These are phyloP conservation scores for Heteromormyrus szaboi DNA, from an alignment of 2,797 vertebrate genomes.

Conservation along the genomic window DNA sequence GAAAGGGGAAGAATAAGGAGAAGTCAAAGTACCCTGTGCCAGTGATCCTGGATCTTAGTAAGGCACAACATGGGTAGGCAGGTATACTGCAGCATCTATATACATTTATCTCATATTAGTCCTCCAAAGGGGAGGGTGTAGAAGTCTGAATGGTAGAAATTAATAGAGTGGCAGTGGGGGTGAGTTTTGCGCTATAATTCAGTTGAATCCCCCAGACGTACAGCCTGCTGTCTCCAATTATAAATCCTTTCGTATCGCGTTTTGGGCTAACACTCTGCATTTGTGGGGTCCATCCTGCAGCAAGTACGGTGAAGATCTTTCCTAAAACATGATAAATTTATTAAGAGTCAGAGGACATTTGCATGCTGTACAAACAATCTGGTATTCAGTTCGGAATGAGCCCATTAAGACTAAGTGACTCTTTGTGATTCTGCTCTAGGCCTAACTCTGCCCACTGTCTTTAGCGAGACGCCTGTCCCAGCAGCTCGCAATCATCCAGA, in stretches of 20 bases:
- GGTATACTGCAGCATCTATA: not conserved
- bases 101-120: not conserved
- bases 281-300: not conserved
- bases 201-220: not conserved
- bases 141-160: not conserved
- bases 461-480: not conserved
- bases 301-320: not conserved
- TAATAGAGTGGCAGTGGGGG: not conserved
- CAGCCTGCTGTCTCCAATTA: not conserved
- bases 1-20: not conserved
- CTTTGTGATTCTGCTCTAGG: not conserved
- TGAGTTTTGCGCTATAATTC: not conserved
- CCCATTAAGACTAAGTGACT: conserved; percentile 4
- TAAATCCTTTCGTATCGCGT: not conserved
- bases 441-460: not conserved
- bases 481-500: not conserved
- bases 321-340: not conserved
- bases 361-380: not conserved
- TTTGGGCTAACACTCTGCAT: not conserved
- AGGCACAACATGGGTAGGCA: not conserved
- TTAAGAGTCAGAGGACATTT: conserved; percentile 6
- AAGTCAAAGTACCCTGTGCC: not conserved
- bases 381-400: not conserved
- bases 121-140: not conserved
- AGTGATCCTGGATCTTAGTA: not conserved